Evolutionary conservation across 2,888 invertebrate species (phyloP), one percentile per base, ranked within the genome.

Genomic region (Eulithis prunata): DNA sequence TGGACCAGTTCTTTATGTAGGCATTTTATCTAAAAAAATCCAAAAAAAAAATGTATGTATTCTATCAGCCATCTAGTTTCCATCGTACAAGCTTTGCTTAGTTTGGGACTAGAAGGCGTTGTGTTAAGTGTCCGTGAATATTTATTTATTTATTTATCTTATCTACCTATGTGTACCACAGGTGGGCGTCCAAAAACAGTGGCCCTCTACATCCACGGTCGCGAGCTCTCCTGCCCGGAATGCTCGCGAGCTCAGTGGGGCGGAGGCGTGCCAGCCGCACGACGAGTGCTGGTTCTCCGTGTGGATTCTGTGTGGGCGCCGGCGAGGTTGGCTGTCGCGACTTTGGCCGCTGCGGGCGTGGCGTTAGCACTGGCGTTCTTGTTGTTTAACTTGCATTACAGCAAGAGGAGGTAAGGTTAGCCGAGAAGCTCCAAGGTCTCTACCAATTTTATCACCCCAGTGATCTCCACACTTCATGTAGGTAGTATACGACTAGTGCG

Each of bases 361-460:
- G 94, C 95, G 0, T 84, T 97, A 59, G 96, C 97, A 0, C 86
- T 96, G 28, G 94, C 95, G 5, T 97, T 97, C 81, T 91, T 98
- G 70, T 95, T 95, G 61, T 97, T 97, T 84, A 98, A 97, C 89
- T 91, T 97, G 73, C 96, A 96, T 86, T 97, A 97, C 83, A 95
- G 97, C 72, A 95, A 96, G 83, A 94, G 97, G 82, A 97, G 97
- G 97, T 97, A 89, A 10, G 59, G 3, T 51, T 11, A 5, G 4
- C 13, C 5, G 41, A 41, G 41, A 8, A 6, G 4, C 32, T 32
- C 6, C 32, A 32, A 0, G 32, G 32, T 5, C 32, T 32, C 32
- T 32, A 32, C 32, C 5, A 41, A 5, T 1, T 41, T 8, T 41
- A 7, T 41, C 41, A 41, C 6, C 0, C 38, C 3, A 38, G 5